Percentiles rank a stretch among this genome's conserved stretches.
Conservation (phyloP, 2,888 invertebrate species). For the Drosophila lutescens region DNA sequence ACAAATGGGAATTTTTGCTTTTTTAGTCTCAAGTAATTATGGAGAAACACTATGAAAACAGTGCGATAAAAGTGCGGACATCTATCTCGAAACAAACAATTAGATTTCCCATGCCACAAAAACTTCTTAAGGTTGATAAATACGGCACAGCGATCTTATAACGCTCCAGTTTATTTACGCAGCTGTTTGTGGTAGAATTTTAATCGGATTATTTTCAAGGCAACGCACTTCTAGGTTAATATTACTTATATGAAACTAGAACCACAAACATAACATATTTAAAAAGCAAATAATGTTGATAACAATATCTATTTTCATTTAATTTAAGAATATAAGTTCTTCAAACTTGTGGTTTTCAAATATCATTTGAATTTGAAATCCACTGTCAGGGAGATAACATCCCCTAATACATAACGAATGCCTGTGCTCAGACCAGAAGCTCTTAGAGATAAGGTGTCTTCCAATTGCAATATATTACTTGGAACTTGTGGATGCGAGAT, state of each 20-base stretch:
- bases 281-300: not conserved
- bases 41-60: slow-evolving; percentile 45
- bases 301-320: not conserved
- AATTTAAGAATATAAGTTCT: not conserved
- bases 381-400: slow-evolving; percentile 2
- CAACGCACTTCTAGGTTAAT: not conserved
- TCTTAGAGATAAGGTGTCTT: slow-evolving; percentile 20
- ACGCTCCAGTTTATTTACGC: slow-evolving; percentile 14
- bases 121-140: slow-evolving; percentile 10
- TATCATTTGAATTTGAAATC: not conserved
- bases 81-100: slow-evolving; percentile 51
- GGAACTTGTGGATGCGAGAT: slow-evolving; percentile 9
- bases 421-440: not conserved
- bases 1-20: slow-evolving; percentile 10
- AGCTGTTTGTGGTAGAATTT: slow-evolving; percentile 16
- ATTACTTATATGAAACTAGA: not conserved
- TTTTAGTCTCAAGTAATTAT: slow-evolving; percentile 32
- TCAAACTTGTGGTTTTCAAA: no score
- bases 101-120: slow-evolving; percentile 25
- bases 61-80: slow-evolving; percentile 66
- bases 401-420: not conserved
- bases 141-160: slow-evolving; percentile 9
- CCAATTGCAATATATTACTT: slow-evolving; percentile 8
- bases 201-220: slow-evolving; percentile 18
- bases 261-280: not conserved